Conservation (phyloP, 1,140 invertebrate genomes). For the Drosophila prosaltans region DNA sequence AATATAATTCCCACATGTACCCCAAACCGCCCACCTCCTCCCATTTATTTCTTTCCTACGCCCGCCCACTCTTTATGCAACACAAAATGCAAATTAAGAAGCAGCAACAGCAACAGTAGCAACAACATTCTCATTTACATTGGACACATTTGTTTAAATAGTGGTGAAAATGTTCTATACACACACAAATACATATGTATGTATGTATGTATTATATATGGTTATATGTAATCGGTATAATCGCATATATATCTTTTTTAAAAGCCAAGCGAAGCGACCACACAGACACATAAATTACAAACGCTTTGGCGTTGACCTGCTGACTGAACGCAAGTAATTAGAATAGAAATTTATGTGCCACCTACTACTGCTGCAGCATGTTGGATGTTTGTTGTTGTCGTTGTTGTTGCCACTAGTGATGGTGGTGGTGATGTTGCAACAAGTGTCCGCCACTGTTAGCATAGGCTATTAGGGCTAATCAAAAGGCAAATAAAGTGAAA, state of each 20-base stretch:
- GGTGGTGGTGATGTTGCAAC: slow-evolving; percentile 9
- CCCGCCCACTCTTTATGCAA: slow-evolving; percentile 6
- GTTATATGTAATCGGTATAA: slow-evolving; percentile 34
- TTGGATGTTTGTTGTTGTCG: slow-evolving; percentile 29
- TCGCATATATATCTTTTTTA: slow-evolving; percentile 66
- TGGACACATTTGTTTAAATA: slow-evolving; percentile 57
- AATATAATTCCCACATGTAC: not conserved
- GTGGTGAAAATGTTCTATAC: slow-evolving; percentile 30
- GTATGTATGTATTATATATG: not conserved
- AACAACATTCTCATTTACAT: slow-evolving; percentile 4
- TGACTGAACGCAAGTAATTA: slow-evolving; percentile 72
- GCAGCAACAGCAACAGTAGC: slow-evolving; percentile 15
- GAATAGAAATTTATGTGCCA: slow-evolving; percentile 75
- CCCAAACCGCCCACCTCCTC: not conserved
- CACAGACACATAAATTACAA: slow-evolving; percentile 62
- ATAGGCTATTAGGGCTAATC: slow-evolving; percentile 76
- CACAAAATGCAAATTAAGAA: slow-evolving; percentile 34
- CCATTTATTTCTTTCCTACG: too few species aligned
- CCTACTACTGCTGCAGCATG: slow-evolving; percentile 27
- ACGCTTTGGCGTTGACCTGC: slow-evolving; percentile 59
- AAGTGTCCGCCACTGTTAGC: slow-evolving; percentile 44
- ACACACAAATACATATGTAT: slow-evolving; percentile 12
- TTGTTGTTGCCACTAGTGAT: slow-evolving; percentile 71
- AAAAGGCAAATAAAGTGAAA: slow-evolving; percentile 76
- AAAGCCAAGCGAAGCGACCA: slow-evolving; percentile 37